phyloP scores from a whole-genome alignment of 2,797 vertebrate genomes.

The Fundulus diaphanus region DNA sequence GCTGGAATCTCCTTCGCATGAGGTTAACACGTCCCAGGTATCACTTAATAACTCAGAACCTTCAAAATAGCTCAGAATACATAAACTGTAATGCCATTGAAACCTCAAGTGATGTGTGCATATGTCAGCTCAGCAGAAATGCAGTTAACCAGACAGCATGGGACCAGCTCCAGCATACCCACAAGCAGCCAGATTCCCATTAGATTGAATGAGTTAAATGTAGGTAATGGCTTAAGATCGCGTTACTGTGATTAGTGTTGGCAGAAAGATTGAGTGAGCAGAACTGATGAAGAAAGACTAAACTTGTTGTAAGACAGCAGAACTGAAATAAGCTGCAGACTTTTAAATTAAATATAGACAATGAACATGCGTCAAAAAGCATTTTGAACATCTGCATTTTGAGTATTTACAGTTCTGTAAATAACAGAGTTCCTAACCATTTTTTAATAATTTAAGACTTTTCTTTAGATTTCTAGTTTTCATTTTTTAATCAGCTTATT shows the following conservation, averaged over 20 bases:
- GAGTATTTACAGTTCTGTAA: neutral
- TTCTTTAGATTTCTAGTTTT: neutral
- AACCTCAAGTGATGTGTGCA: slow-evolving; percentile 43
- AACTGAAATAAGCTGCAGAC: slow-evolving; percentile 29
- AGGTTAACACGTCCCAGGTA: slow-evolving; percentile 53
- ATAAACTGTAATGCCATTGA: slow-evolving; percentile 35
- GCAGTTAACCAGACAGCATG: slow-evolving; percentile 56
- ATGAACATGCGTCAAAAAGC: neutral
- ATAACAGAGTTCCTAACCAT: neutral
- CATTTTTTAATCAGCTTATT: neutral
- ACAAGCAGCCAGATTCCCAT: slow-evolving; percentile 62
- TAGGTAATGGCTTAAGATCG: slow-evolving; percentile 55
- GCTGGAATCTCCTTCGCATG: slow-evolving; percentile 32
- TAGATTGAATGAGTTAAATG: slow-evolving; percentile 59
- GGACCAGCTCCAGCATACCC: slow-evolving; percentile 60
- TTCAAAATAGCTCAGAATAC: slow-evolving; percentile 54
- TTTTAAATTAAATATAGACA: slow-evolving; percentile 12
- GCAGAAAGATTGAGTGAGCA: slow-evolving; percentile 44
- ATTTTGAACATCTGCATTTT: neutral
- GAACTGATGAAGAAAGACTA: slow-evolving; percentile 45
- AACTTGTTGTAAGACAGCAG: slow-evolving; percentile 31
- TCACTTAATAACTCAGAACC: slow-evolving; percentile 39
- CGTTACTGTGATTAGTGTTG: slow-evolving; percentile 64
- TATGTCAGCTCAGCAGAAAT: slow-evolving; percentile 46
- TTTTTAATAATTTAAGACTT: neutral